phyloP scores from a whole-genome alignment of 2,888 invertebrate genomes.

The Gisinianus flammeolus region DNA sequence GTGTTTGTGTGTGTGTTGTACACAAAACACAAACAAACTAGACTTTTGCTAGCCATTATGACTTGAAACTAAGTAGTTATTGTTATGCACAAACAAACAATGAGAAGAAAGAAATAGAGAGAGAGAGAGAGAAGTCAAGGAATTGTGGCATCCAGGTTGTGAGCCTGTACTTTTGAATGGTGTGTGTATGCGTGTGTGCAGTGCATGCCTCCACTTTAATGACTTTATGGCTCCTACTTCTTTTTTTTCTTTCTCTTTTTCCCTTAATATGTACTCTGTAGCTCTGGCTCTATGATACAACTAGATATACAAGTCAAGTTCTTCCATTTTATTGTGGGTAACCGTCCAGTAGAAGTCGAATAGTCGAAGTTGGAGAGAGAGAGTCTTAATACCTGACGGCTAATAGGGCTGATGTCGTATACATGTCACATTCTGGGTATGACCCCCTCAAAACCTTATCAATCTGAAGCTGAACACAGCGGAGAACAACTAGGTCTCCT shows the following conservation, averaged over 20 bases:
- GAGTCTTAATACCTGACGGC: constrained; percentile 16
- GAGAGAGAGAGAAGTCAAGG: neutral
- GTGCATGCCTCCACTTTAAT: constrained; percentile 36
- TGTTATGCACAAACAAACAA: constrained; percentile 14
- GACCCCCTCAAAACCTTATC: constrained; percentile 40
- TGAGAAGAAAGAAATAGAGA: no score
- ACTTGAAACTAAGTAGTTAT: neutral
- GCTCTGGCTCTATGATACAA: neutral
- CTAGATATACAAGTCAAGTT: neutral
- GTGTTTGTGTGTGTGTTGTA: neutral
- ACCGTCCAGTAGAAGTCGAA: constrained; percentile 14
- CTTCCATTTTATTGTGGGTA: constrained; percentile 33
- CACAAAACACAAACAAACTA: neutral
- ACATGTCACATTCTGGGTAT: constrained; percentile 44
- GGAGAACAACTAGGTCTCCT: constrained; percentile 35
- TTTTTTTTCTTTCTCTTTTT: constrained; percentile 13
- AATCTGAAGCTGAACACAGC: constrained; percentile 17
- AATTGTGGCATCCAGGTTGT: neutral
- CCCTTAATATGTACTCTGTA: neutral
- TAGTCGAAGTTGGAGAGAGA: neutral
- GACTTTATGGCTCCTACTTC: constrained; percentile 42
- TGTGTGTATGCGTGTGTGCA: constrained; percentile 10
- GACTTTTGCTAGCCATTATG: constrained; percentile 12
- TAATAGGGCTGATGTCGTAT: constrained; percentile 37
- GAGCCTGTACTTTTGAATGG: neutral